Evolutionary conservation across 2,888 invertebrate species (phyloP).

Genomic region (Himalopsyche japonica): DNA sequence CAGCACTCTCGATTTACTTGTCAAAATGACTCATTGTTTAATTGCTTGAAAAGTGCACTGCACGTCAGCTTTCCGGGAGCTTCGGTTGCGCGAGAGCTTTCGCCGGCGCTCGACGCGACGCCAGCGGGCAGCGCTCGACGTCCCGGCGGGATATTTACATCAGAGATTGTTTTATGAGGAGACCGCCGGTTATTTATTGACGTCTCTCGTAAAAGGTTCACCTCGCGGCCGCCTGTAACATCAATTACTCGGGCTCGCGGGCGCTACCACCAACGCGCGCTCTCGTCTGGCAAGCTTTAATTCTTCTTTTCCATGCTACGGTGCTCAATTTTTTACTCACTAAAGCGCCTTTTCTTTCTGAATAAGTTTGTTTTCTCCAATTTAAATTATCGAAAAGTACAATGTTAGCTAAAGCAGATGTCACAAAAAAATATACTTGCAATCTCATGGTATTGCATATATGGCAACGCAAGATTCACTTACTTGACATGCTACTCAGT

Average conservation of each 20-base stretch:
- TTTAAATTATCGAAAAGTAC: no score
- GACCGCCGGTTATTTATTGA: conserved; percentile 26
- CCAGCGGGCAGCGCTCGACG: not conserved
- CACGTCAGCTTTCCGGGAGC: not conserved
- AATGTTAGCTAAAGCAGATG: no score
- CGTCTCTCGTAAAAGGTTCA: conserved; percentile 11
- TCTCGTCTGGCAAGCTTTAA: conserved; percentile 3
- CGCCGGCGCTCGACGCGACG: not conserved
- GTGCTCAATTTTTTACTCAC: not conserved
- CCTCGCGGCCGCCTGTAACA: conserved; percentile 2
- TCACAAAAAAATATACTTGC: no score
- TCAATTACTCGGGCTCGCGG: not conserved
- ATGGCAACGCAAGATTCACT: no score
- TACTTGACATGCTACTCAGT: no score
- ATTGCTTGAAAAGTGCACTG: not conserved
- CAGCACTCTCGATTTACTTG: not conserved
- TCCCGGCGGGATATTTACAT: conserved; percentile 22
- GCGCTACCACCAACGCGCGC: conserved; percentile 1
- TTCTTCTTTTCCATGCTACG: not conserved
- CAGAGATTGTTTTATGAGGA: conserved; percentile 23
- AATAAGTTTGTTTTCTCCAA: no score
- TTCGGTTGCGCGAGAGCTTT: not conserved
- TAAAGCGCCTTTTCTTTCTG: not conserved
- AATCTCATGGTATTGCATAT: no score
- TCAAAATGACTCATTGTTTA: not conserved